Evolutionary conservation across 2,888 invertebrate genomes (phyloP), one percentile per base, ranked within the genome.

Genomic region (Melolontha melolontha): DNA sequence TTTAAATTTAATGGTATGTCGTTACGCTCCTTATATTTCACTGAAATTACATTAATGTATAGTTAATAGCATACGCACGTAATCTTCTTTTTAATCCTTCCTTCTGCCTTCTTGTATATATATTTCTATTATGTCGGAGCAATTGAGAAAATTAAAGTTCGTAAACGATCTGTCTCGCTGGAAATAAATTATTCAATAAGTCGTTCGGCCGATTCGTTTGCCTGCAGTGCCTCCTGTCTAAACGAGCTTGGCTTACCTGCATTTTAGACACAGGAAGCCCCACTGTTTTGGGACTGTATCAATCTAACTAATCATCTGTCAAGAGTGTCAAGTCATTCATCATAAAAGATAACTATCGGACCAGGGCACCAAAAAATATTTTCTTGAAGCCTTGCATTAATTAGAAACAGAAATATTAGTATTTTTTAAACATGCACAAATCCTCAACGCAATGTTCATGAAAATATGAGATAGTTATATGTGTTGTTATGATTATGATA

Each of bases 291-390:
- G 52, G 68, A 69, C 69, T 69, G 67, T 50, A 66, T 62, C 66
- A 66, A 70, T 71, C 66, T 70, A 73, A 72, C 71, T 73, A 75
- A 76, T 75, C 76, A 75, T 72, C 72, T 74, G 74, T 75, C 75
- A 74, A 67, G 72, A 66, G 70, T 72, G 72, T 75, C 75, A 70
- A 72, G 69, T 76, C 74, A 74, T 77, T 75, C 75, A 76, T 76
- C 75, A 75, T 72, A 57, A 70, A 29, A 70, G 76, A 76, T 76
- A 75, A 74, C 65, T 66, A 75, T 75, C 74, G 64, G 67, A 34
- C 72, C 70, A 68, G 52, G 59, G 57, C 42, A 64, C 69, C 65
- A 65, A 62, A 69, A 12, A 12, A 67, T 55, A 65, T 69, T 55
- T 64, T 62, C 55, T 44, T 50, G 50, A 42, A 27, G 6, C 27